Conservation (phyloP, 1,140 invertebrate species). For the Pogonus chalceus region DNA sequence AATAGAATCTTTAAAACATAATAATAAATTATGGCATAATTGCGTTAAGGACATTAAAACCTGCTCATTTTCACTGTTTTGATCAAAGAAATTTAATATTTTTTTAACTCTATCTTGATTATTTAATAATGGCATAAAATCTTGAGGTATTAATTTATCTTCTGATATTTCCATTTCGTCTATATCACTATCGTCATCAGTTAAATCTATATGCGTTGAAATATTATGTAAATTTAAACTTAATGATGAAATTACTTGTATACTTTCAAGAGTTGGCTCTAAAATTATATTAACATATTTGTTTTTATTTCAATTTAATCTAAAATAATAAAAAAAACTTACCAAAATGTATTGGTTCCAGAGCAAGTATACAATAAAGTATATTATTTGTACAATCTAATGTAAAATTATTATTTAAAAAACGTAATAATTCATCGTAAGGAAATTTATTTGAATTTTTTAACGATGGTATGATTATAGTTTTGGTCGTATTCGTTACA, state of each 20-base stretch:
- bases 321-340: constrained; percentile 26
- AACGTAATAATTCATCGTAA: constrained; percentile 38
- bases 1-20: constrained; percentile 32
- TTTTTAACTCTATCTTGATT: constrained; percentile 28
- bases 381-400: constrained; percentile 34
- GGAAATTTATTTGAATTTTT: constrained; percentile 38
- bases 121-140: constrained; percentile 29
- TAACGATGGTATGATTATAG: constrained; percentile 40
- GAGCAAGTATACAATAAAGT: constrained; percentile 50
- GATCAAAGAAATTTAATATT: constrained; percentile 26
- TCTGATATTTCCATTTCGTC: constrained; percentile 25
- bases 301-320: neutral
- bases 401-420: constrained; percentile 34
- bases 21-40: constrained; percentile 31
- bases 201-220: constrained; percentile 17
- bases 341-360: constrained; percentile 57
- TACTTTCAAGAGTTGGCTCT: constrained; percentile 27
- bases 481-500: constrained; percentile 36
- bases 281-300: constrained; percentile 13
- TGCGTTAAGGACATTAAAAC: constrained; percentile 25
- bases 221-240: constrained; percentile 24
- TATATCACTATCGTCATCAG: constrained; percentile 26
- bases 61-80: constrained; percentile 24
- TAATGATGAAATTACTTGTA: constrained; percentile 26
- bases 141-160: constrained; percentile 23